phyloP scores from a whole-genome alignment of 2,888 invertebrate genomes.

The Drosophila helvetica region DNA sequence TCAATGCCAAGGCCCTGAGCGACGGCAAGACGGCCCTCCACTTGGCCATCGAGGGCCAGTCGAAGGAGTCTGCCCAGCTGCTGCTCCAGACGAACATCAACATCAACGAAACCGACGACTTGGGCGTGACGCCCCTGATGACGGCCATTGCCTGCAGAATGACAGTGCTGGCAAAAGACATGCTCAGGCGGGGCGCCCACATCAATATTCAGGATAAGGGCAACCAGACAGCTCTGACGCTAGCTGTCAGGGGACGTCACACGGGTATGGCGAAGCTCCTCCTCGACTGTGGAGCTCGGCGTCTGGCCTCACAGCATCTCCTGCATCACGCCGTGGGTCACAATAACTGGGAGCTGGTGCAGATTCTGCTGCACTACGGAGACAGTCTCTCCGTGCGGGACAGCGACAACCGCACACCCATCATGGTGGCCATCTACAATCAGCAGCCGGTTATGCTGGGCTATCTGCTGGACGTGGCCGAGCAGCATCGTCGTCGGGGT shows the following conservation, averaged over 20 bases:
- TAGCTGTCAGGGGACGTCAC: constrained; percentile 77
- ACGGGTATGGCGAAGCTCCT: constrained; percentile 81
- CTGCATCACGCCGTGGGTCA: constrained; percentile 88
- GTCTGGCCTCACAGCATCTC: constrained; percentile 89
- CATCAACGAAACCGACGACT: constrained; percentile 85
- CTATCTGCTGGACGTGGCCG: constrained; percentile 85
- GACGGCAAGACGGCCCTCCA: constrained; percentile 87
- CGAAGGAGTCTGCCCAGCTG: constrained; percentile 85
- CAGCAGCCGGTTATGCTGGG: constrained; percentile 86
- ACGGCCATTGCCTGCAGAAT: too few species aligned
- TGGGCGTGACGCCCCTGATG: too few species aligned
- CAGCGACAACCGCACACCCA: constrained; percentile 87
- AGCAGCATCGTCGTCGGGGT: too few species aligned
- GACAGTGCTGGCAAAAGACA: constrained; percentile 84
- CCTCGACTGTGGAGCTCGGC: constrained; percentile 88
- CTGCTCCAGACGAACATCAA: constrained; percentile 86
- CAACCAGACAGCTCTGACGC: constrained; percentile 81
- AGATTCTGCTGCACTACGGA: constrained; percentile 76
- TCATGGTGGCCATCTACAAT: constrained; percentile 89
- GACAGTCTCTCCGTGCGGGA: constrained; percentile 79
- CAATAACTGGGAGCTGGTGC: constrained; percentile 85
- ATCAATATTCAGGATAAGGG: constrained; percentile 89
- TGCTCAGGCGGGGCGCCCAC: constrained; percentile 87
- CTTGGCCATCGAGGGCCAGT: too few species aligned
- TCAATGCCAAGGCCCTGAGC: constrained; percentile 86